Conservation (phyloP, 2,797 vertebrate species). For the Parauchenoglanis punctatus region DNA sequence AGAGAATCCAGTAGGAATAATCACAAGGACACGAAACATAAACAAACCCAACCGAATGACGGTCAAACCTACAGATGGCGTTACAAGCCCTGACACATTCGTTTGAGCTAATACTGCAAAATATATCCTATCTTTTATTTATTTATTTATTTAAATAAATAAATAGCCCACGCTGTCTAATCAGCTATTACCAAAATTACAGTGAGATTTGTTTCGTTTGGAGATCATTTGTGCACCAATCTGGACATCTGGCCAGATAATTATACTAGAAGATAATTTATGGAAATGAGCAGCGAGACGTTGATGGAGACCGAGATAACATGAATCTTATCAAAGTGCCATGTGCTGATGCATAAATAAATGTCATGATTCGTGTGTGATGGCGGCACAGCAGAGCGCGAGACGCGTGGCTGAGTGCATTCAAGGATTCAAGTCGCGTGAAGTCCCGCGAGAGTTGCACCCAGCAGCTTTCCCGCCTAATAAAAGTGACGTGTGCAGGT, state of each 20-base stretch:
- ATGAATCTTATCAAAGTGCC: constrained; percentile 64
- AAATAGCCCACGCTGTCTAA: constrained; percentile 76
- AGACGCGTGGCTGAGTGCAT: constrained; percentile 46
- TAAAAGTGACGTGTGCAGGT: not conserved
- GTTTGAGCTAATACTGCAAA: constrained; percentile 78
- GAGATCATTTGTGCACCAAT: constrained; percentile 86
- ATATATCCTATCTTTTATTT: constrained; percentile 66
- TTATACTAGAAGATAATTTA: constrained; percentile 86
- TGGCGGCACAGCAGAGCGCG: constrained; percentile 48
- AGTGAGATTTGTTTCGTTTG: constrained; percentile 84
- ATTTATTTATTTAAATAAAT: constrained; percentile 68
- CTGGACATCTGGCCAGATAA: constrained; percentile 94
- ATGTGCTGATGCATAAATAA: constrained; percentile 76
- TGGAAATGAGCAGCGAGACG: constrained; percentile 87
- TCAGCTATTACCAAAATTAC: constrained; percentile 97
- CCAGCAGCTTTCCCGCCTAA: not conserved
- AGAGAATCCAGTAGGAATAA: not conserved
- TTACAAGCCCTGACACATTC: constrained; percentile 62
- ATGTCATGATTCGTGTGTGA: constrained; percentile 59
- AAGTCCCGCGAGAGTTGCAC: constrained; percentile 32
- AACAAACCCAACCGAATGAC: not conserved
- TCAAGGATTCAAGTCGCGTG: not conserved
- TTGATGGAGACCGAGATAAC: constrained; percentile 69
- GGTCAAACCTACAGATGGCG: constrained; percentile 5
- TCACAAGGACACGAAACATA: not conserved